Evolutionary conservation across 2,797 vertebrate genomes (phyloP), one percentile per base, ranked within the genome.

Genomic region (Florisuga fusca): DNA sequence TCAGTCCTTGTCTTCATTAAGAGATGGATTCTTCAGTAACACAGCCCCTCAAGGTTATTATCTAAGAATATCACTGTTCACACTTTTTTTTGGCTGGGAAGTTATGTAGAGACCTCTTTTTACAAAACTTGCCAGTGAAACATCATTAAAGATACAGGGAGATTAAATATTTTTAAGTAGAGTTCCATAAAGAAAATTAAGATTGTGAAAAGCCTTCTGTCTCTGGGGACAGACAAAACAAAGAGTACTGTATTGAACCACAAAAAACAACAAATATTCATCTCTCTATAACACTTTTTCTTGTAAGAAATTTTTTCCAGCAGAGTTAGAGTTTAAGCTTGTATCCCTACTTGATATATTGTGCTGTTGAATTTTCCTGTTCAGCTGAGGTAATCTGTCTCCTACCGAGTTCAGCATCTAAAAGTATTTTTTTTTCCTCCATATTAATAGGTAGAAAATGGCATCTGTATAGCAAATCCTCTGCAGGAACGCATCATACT

Each of bases 401-500:
- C 13, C 15, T 41, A 2, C 0, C 0, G 9, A n/a, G 61, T 81
- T 63, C 55, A 67, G 5, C 21, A 89, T 38, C 62, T 95, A 61
- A 96, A 36, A 77, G 13, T 34, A 5, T n/a, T 50, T 58, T 29
- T 29, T 43, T 31, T 34, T 9, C 21, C 18, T 59, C 53, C 48
- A 3, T 93, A 95, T 92, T 43, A 75, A 54, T 94, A 99, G 99
- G 98, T 98, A 61, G 98, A 99, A 97, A 98, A 98, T 75, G 99
- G 98, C 15, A 80, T 99, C 62, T 99, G 98, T 79, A 95, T 98
- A 90, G 99, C 98, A 93, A 98, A 96, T 93, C 98, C 98, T 51
- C 98, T 99, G 58, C 99, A 99, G 97, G 99, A 99, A 81, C 98
- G 99, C 50, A 99, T 99, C 71, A 99, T 99, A 96, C 98, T 99